These are phyloP conservation scores for Irena cyanogastra DNA, from an alignment of 2,113 vertebrate genomes.

Conservation along the genomic window DNA sequence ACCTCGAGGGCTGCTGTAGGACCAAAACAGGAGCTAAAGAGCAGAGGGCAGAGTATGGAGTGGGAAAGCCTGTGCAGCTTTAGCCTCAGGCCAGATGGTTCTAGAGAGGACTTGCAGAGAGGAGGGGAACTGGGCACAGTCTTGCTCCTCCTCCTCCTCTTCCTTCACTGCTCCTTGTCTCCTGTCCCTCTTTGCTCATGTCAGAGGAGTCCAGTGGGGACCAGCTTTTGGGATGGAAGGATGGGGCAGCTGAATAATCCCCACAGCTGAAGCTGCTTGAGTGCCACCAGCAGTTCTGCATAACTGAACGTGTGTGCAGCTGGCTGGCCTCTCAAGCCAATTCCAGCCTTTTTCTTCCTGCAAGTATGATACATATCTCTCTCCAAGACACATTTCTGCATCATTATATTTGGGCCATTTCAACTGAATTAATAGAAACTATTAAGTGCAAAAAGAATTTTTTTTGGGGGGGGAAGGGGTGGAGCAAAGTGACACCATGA, in stretches of 20 bases:
- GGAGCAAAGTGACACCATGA: neutral
- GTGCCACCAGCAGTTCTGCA: neutral
- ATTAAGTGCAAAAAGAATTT: neutral
- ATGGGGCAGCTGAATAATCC: neutral
- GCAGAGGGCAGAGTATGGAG: neutral
- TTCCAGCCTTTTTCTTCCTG: neutral
- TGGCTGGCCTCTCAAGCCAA: neutral
- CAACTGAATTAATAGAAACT: neutral
- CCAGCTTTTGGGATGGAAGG: neutral
- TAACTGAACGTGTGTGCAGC: neutral
- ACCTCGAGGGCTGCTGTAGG: neutral
- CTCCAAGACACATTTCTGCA: neutral
- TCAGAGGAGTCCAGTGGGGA: neutral
- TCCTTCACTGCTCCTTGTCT: neutral
- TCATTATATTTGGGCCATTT: neutral
- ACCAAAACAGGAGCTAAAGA: neutral
- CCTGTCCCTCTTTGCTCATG: neutral
- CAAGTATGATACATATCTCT: neutral
- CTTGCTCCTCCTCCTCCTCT: neutral
- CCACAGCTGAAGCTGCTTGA: neutral
- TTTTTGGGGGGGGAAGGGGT: too few relatives aligned
- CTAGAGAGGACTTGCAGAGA: neutral
- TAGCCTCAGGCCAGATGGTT: neutral
- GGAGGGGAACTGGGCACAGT: neutral
- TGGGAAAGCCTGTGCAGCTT: neutral